Evolutionary conservation across 2,797 vertebrate genomes (phyloP).

Genomic region (Poecilia velifera): DNA sequence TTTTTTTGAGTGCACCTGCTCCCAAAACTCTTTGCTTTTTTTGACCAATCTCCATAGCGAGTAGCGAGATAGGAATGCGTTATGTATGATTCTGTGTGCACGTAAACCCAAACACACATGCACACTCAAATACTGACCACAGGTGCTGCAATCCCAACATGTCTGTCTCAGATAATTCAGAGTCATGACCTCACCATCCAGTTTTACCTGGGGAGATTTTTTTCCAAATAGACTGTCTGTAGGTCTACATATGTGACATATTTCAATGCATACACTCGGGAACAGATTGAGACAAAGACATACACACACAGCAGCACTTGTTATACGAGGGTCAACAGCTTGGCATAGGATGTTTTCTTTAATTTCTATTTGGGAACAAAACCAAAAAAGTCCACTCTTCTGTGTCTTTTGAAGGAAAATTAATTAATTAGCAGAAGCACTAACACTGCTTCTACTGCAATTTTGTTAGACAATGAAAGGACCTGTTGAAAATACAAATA

Average conservation of each 20-base stretch:
- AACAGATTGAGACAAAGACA: not conserved
- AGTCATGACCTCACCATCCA: slow-evolving; percentile 26
- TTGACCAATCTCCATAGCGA: slow-evolving; percentile 51
- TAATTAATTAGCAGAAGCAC: slow-evolving; percentile 15
- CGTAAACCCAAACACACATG: slow-evolving; percentile 14
- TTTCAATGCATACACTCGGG: slow-evolving; percentile 1
- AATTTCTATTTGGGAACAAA: slow-evolving; percentile 8
- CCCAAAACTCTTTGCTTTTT: slow-evolving; percentile 39
- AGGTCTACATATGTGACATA: not conserved
- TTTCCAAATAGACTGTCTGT: slow-evolving; percentile 1
- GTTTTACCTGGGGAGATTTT: slow-evolving; percentile 19
- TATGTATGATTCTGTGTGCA: slow-evolving; percentile 60
- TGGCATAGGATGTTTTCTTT: slow-evolving; percentile 23
- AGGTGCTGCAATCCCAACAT: slow-evolving; percentile 49
- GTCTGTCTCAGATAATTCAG: slow-evolving; percentile 45
- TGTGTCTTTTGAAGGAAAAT: slow-evolving; percentile 37
- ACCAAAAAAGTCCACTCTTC: slow-evolving; percentile 19
- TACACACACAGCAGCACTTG: slow-evolving; percentile 7
- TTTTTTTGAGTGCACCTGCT: slow-evolving; percentile 62
- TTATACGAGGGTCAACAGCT: slow-evolving; percentile 23
- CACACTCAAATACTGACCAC: slow-evolving; percentile 40
- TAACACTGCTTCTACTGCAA: not conserved
- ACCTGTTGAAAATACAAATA: not conserved
- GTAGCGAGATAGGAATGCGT: slow-evolving; percentile 64
- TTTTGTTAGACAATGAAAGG: not conserved